phyloP scores from a whole-genome alignment of 2,888 invertebrate genomes.

The Aethes cnicana region DNA sequence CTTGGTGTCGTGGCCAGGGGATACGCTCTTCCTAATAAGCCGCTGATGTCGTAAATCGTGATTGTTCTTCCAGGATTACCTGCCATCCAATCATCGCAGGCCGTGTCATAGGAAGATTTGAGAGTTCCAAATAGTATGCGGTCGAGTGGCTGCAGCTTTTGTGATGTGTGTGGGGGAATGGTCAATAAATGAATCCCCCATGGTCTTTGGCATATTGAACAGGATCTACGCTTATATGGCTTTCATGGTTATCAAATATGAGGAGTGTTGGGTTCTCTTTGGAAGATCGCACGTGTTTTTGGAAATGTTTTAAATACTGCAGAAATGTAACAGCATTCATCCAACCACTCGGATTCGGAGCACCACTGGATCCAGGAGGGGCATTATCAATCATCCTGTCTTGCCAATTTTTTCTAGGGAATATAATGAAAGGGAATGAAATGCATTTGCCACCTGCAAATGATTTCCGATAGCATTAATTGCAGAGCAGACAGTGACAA shows the following conservation, averaged over 20 bases:
- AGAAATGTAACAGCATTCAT: slow-evolving; percentile 44
- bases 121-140: slow-evolving; percentile 45
- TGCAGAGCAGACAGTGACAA: slow-evolving; percentile 47
- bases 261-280: slow-evolving; percentile 41
- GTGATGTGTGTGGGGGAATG: slow-evolving; percentile 47
- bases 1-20: slow-evolving; percentile 34
- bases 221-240: slow-evolving; percentile 40
- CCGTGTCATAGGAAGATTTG: slow-evolving; percentile 36
- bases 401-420: slow-evolving; percentile 48
- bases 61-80: slow-evolving; percentile 46
- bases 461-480: slow-evolving; percentile 50
- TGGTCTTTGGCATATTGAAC: slow-evolving; percentile 48
- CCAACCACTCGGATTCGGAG: slow-evolving; percentile 47
- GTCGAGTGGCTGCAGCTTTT: slow-evolving; percentile 44
- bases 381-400: slow-evolving; percentile 47
- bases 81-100: slow-evolving; percentile 44
- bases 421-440: slow-evolving; percentile 56
- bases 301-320: slow-evolving; percentile 44
- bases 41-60: slow-evolving; percentile 50
- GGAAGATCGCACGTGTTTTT: slow-evolving; percentile 40
- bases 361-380: slow-evolving; percentile 48
- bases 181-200: slow-evolving; percentile 54
- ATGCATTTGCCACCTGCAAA: no score
- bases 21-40: slow-evolving; percentile 38
- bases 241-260: slow-evolving; percentile 46